Evolutionary conservation across 2,113 vertebrate species (phyloP).

Genomic region (Phycodurus eques): DNA sequence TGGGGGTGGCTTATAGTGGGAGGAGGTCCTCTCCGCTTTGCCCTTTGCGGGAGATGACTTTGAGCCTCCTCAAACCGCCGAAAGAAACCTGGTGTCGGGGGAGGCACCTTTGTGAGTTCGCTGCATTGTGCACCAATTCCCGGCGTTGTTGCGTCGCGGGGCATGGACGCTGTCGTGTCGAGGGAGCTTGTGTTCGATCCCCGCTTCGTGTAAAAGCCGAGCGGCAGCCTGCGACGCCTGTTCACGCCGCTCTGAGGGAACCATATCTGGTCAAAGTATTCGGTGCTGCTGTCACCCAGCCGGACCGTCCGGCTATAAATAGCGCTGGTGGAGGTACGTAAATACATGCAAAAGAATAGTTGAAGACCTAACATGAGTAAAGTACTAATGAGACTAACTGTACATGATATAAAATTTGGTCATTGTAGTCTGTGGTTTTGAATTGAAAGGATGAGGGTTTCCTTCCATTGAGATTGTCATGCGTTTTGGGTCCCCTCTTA

Average conservation of each 20-base stretch:
- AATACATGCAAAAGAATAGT: constrained; percentile 52
- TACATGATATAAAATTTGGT: background rate
- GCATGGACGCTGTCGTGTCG: constrained; percentile 38
- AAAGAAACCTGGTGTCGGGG: constrained; percentile 56
- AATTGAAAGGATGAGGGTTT: background rate
- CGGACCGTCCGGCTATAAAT: constrained; percentile 76
- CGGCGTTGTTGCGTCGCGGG: constrained; percentile 10
- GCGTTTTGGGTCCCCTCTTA: background rate
- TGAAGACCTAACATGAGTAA: constrained; percentile 14
- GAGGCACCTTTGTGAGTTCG: constrained; percentile 54
- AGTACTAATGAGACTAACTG: background rate
- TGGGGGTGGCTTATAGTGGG: constrained; percentile 12
- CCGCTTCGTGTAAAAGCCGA: constrained; percentile 19
- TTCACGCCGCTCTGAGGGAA: constrained; percentile 62
- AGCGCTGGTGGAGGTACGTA: constrained; percentile 71
- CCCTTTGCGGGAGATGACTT: constrained; percentile 58
- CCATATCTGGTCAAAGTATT: constrained; percentile 91
- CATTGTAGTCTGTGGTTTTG: background rate
- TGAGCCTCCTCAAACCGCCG: constrained; percentile 23
- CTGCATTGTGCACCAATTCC: constrained; percentile 14
- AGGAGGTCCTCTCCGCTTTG: constrained; percentile 57
- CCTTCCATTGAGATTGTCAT: background rate
- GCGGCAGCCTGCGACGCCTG: constrained; percentile 39
- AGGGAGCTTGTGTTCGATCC: constrained; percentile 11
- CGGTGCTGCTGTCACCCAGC: constrained; percentile 73